Conservation (phyloP, 1,140 invertebrate species). For the Caligus rogercresseyi region DNA sequence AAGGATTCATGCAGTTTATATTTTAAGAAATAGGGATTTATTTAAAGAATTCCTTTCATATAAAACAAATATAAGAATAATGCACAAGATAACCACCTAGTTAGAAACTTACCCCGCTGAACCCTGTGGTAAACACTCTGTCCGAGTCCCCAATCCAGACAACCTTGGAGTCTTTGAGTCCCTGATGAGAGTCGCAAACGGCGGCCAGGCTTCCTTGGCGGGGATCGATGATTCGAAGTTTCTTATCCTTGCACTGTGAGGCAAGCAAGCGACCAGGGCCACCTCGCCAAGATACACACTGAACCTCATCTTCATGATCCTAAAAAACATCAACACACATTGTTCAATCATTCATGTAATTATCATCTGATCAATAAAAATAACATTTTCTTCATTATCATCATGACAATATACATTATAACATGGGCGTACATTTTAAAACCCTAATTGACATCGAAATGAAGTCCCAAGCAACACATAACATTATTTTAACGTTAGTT, state of each 20-base stretch:
- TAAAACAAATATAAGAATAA: no score
- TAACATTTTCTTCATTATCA: neutral
- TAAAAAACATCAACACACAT: slow-evolving; percentile 23
- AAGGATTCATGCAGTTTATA: no score
- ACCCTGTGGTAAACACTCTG: slow-evolving; percentile 58
- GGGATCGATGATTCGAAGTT: slow-evolving; percentile 59
- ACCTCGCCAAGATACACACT: slow-evolving; percentile 61
- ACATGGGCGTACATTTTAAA: no score
- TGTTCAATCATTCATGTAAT: no score
- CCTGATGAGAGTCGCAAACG: slow-evolving; percentile 54
- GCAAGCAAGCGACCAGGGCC: slow-evolving; percentile 44
- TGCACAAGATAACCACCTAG: no score
- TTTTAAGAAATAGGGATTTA: no score
- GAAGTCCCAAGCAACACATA: no score
- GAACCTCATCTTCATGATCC: slow-evolving; percentile 62
- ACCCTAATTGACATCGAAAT: no score
- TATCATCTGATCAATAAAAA: neutral
- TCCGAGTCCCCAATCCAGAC: slow-evolving; percentile 69
- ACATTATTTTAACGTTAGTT: no score
- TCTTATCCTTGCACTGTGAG: slow-evolving; percentile 60
- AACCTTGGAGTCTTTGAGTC: slow-evolving; percentile 71
- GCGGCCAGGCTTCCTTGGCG: slow-evolving; percentile 37
- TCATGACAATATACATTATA: no score
- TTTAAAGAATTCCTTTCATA: no score
- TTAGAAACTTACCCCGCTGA: slow-evolving; percentile 31